These are phyloP conservation scores for Aporrectodea caliginosa DNA, from an alignment of 1,140 invertebrate genomes.

Conservation along the genomic window DNA sequence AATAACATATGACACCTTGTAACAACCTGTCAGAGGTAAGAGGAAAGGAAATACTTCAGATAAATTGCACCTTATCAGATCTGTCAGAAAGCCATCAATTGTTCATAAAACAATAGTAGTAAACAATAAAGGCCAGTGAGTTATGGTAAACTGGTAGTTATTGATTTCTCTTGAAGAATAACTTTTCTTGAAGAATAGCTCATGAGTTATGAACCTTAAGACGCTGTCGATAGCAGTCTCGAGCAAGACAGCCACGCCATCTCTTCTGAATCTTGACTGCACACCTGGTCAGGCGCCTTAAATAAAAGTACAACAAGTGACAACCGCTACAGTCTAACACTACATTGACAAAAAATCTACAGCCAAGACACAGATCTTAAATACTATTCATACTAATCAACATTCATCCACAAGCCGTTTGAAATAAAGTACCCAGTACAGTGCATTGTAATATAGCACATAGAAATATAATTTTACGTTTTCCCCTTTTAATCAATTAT, in stretches of 20 bases:
- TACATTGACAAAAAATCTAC: too few species aligned
- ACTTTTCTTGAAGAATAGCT: not conserved
- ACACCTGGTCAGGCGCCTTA: constrained; percentile 47
- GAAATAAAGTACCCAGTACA: not conserved
- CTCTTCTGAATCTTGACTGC: constrained; percentile 48
- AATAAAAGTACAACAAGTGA: constrained; percentile 13
- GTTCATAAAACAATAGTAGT: not conserved
- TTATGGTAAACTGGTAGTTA: not conserved
- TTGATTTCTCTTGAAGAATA: not conserved
- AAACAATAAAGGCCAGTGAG: not conserved
- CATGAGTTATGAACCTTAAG: not conserved
- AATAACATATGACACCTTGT: not conserved
- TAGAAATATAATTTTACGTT: not conserved
- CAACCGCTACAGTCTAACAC: too few species aligned
- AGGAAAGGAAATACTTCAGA: not conserved
- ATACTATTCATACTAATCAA: not conserved
- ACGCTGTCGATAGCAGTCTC: constrained; percentile 38
- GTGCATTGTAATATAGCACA: not conserved
- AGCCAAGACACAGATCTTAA: not conserved
- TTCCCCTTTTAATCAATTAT: too few species aligned
- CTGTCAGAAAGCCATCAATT: not conserved
- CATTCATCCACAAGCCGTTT: not conserved
- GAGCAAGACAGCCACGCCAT: constrained; percentile 50
- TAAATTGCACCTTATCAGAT: not conserved
- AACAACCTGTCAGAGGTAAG: not conserved